A percentile compares a stretch with the other conserved stretches of the same genome.
These are phyloP conservation scores for Tineola bisselliella DNA, from an alignment of 2,888 invertebrate species.

Conservation along the genomic window DNA sequence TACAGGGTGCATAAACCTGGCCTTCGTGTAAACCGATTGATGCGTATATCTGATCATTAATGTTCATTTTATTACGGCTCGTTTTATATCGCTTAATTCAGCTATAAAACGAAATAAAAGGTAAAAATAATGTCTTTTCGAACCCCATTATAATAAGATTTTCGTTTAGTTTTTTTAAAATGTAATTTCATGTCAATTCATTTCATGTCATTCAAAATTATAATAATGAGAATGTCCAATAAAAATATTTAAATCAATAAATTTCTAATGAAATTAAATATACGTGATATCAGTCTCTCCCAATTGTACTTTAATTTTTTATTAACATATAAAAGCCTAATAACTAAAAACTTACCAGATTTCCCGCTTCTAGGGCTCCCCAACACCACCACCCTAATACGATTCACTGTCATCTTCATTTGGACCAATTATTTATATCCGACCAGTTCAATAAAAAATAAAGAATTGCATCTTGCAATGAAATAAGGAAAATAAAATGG, in stretches of 20 bases:
- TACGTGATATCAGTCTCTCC: no score
- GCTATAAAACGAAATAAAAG: not conserved
- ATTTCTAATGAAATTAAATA: no score
- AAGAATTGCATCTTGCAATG: not conserved
- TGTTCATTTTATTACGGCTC: not conserved
- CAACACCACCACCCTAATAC: constrained; percentile 82
- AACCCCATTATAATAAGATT: no score
- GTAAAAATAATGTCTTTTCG: not conserved
- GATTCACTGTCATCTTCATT: constrained; percentile 79
- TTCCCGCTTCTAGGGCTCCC: constrained; percentile 81
- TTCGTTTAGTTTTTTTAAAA: no score
- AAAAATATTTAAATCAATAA: no score
- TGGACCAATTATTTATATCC: constrained; percentile 40
- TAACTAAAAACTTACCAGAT: constrained; percentile 70
- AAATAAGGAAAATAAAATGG: constrained; percentile 19
- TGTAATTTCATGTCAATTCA: not conserved
- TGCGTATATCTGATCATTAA: not conserved
- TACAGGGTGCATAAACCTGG: not conserved
- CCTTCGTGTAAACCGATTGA: constrained; percentile 4
- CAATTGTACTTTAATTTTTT: no score
- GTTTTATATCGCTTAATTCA: constrained; percentile 5
- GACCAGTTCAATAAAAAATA: not conserved
- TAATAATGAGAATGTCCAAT: no score
- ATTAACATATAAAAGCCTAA: no score
- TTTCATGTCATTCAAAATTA: not conserved